Evolutionary conservation across 2,113 vertebrate genomes (phyloP).

Genomic region (Passer domesticus): DNA sequence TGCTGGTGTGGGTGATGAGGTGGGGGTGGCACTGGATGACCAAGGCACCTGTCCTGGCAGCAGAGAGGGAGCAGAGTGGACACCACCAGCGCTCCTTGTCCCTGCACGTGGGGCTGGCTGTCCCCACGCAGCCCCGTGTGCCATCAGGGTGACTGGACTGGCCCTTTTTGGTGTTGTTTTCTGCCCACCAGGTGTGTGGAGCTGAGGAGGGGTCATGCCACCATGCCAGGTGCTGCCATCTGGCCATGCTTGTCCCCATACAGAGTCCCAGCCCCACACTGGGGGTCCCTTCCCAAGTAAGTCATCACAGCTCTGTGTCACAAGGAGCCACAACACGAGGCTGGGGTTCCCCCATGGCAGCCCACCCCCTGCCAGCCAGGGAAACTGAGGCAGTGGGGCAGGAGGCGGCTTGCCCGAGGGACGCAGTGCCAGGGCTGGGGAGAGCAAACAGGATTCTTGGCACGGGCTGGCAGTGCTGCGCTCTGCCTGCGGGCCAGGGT

Average conservation of each 20-base stretch:
- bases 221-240: background rate
- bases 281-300: background rate
- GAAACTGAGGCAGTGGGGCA: constrained; percentile 30
- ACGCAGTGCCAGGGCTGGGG: background rate
- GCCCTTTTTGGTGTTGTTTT: background rate
- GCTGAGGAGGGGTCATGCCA: background rate
- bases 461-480: background rate
- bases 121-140: rapidly evolving
- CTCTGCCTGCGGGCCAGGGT: background rate
- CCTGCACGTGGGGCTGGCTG: background rate
- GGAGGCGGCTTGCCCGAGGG: background rate
- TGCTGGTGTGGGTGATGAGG: rapidly evolving
- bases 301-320: background rate
- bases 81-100: rapidly evolving
- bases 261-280: background rate
- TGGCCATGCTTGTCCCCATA: background rate
- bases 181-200: rapidly evolving
- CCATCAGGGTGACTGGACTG: rapidly evolving
- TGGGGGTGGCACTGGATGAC: rapidly evolving
- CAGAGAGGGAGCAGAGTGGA: background rate
- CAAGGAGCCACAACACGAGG: background rate
- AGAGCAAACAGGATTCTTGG: background rate
- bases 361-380: background rate
- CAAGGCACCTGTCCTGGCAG: rapidly evolving
- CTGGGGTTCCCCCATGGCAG: background rate